phyloP scores from a whole-genome alignment of 2,888 invertebrate genomes.

The Enoplolaimus lenunculus region DNA sequence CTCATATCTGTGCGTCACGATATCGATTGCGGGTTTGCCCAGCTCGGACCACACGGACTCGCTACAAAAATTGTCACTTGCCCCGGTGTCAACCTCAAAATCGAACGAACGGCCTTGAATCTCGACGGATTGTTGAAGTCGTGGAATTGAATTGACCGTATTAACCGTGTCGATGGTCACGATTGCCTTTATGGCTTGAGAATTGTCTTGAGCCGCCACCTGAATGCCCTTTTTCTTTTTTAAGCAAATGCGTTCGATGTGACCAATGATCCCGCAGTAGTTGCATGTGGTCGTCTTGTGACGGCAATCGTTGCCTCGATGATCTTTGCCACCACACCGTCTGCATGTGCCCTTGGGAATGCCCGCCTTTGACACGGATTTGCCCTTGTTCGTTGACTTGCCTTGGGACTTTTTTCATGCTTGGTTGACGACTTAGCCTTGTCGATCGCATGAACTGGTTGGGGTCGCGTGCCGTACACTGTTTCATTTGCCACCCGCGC shows the following conservation, averaged over 20 bases:
- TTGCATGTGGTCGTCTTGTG: neutral
- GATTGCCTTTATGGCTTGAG: too few species aligned
- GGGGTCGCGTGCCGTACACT: neutral
- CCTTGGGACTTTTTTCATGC: neutral
- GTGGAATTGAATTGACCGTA: neutral
- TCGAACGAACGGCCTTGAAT: neutral
- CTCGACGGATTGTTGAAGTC: neutral
- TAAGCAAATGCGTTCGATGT: neutral
- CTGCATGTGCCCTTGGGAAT: neutral
- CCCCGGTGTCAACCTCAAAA: neutral
- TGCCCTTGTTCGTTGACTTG: neutral
- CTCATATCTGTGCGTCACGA: neutral
- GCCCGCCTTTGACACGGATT: neutral
- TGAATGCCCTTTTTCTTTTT: too few species aligned
- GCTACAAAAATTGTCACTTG: neutral
- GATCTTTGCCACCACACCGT: neutral
- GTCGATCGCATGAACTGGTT: neutral
- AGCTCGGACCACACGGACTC: neutral
- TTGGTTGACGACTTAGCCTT: neutral
- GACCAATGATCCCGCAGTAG: neutral
- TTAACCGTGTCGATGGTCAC: too few species aligned
- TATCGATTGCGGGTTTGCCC: neutral
- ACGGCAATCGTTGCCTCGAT: neutral
- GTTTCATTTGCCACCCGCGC: neutral
- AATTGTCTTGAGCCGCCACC: too few species aligned